Percentiles rank a stretch among this genome's conserved stretches.
Evolutionary conservation across 2,113 vertebrate species (phyloP).

Genomic region (Gambusia affinis): DNA sequence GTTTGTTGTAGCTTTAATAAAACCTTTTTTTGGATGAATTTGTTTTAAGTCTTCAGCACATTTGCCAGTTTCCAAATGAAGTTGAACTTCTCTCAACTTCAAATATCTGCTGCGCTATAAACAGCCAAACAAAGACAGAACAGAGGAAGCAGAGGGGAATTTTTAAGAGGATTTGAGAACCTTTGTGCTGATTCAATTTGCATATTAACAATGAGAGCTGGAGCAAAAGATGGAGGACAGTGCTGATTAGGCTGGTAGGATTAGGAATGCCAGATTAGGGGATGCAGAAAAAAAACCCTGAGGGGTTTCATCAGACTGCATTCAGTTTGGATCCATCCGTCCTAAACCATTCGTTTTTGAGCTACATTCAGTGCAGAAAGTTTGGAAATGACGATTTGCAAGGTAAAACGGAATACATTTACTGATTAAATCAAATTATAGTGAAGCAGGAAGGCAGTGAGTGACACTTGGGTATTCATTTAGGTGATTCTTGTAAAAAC

Average conservation of each 20-base stretch:
- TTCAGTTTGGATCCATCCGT: neutral
- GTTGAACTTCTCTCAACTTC: neutral
- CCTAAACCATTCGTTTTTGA: neutral
- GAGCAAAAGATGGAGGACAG: conserved; percentile 32
- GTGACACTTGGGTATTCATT: too few species aligned
- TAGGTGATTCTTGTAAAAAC: neutral
- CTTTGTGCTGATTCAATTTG: conserved; percentile 15
- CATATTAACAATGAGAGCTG: conserved; percentile 19
- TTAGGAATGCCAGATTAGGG: conserved; percentile 5
- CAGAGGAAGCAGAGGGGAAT: neutral
- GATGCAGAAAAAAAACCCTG: neutral
- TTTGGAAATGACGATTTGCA: too few species aligned
- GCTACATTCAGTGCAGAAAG: too few species aligned
- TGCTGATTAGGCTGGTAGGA: neutral
- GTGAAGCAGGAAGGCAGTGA: neutral
- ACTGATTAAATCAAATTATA: neutral
- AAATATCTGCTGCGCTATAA: neutral
- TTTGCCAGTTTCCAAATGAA: neutral
- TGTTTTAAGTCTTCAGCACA: too few species aligned
- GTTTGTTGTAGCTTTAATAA: too few species aligned
- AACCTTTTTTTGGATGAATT: too few species aligned
- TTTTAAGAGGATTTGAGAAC: neutral
- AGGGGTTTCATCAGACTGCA: neutral
- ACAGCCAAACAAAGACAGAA: neutral
- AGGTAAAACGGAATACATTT: neutral